Evolutionary conservation across 23 tunicate species (phyloP).

Genomic region (Botrylloides violaceus): DNA sequence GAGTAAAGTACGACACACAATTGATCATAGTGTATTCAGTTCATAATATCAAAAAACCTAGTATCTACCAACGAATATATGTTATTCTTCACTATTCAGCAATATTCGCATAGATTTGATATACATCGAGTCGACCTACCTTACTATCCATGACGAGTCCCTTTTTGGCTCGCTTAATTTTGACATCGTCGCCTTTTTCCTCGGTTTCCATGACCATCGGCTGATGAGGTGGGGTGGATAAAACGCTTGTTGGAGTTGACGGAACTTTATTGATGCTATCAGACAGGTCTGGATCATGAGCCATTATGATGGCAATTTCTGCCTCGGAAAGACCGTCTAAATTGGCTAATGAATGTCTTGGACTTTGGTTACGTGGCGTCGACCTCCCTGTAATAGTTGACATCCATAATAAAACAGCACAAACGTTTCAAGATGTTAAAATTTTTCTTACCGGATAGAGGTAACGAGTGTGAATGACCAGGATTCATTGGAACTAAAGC

Average conservation of each 20-base stretch:
- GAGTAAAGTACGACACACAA: too few species aligned
- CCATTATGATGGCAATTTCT: conserved; percentile 55
- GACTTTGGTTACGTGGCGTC: conserved; percentile 19
- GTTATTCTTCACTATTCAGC: too few species aligned
- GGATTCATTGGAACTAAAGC: too few species aligned
- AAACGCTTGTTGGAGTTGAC: background rate
- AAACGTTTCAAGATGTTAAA: background rate
- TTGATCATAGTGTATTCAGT: too few species aligned
- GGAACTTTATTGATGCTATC: background rate
- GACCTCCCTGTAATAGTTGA: conserved; percentile 3
- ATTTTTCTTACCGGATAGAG: background rate
- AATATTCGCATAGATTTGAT: too few species aligned
- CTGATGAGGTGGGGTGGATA: conserved; percentile 7
- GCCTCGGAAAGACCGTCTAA: conserved; percentile 40
- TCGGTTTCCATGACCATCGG: background rate
- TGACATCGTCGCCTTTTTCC: conserved; percentile 12
- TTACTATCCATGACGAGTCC: conserved; percentile 24
- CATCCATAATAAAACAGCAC: background rate
- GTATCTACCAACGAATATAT: too few species aligned
- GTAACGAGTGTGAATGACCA: background rate
- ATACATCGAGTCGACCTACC: too few species aligned
- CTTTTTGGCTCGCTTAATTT: background rate
- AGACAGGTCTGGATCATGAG: conserved; percentile 66
- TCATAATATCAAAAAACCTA: too few species aligned
- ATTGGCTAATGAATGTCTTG: background rate